Evolutionary conservation across 2,888 invertebrate genomes (phyloP).

Genomic region (Colletes collaris): DNA sequence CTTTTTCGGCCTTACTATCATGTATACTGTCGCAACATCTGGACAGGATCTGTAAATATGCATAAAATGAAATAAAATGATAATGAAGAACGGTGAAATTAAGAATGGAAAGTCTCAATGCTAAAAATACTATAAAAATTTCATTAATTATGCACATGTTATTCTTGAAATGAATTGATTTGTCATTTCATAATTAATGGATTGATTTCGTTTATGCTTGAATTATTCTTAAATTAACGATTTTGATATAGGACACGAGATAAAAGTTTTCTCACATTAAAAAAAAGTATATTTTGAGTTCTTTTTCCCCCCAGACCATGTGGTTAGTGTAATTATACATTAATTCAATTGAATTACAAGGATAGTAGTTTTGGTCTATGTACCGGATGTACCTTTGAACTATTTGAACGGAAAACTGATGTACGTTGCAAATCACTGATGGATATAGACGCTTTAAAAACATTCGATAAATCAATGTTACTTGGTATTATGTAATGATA

Average conservation of each 20-base stretch:
- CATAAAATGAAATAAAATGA: neutral
- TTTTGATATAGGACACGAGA: too few species aligned
- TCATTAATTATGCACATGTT: neutral
- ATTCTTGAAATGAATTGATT: neutral
- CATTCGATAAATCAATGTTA: too few species aligned
- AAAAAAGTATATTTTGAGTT: too few species aligned
- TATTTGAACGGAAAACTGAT: neutral
- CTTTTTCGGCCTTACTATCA: conserved; percentile 80
- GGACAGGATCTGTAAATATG: conserved; percentile 75
- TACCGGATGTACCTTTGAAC: conserved; percentile 32
- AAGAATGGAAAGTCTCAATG: neutral
- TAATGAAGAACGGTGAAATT: neutral
- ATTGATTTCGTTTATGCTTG: neutral
- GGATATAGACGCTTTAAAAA: too few species aligned
- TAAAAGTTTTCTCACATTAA: too few species aligned
- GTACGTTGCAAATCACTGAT: neutral
- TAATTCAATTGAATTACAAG: too few species aligned
- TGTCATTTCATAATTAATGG: too few species aligned
- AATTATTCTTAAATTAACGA: too few species aligned
- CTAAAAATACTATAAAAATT: neutral
- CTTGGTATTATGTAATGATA: too few species aligned
- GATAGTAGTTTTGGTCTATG: too few species aligned
- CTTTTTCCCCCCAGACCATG: too few species aligned
- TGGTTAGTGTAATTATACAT: too few species aligned
- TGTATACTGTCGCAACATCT: conserved; percentile 76